These are phyloP conservation scores for Xenops minutus DNA, from an alignment of 2,797 vertebrate species.

Conservation along the genomic window DNA sequence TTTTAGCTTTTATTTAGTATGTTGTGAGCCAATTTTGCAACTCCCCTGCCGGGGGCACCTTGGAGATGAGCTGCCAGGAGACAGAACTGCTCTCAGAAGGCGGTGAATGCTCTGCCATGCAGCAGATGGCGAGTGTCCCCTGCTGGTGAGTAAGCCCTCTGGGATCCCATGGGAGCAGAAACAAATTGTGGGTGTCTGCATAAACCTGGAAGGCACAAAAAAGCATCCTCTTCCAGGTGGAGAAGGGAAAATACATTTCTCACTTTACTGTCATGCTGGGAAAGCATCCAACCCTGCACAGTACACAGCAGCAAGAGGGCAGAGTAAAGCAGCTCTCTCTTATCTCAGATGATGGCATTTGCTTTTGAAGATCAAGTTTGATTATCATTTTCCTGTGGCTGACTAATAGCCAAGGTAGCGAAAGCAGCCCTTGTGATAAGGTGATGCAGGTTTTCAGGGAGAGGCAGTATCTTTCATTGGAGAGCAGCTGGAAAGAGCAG, in stretches of 20 bases:
- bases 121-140: not conserved
- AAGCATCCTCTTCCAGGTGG: not conserved
- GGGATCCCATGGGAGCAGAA: not conserved
- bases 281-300: not conserved
- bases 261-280: not conserved
- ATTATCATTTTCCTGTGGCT: not conserved
- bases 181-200: not conserved
- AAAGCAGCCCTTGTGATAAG: not conserved
- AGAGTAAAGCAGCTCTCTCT: not conserved
- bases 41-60: not conserved
- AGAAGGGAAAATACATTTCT: not conserved
- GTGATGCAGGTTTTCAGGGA: not conserved
- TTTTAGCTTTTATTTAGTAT: not conserved
- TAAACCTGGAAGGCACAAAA: not conserved
- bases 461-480: not conserved
- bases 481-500: rapidly evolving
- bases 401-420: not conserved
- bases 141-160: not conserved
- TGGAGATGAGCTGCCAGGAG: not conserved
- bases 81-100: not conserved
- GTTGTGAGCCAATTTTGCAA: not conserved
- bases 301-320: not conserved
- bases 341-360: not conserved
- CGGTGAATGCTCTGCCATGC: rapidly evolving
- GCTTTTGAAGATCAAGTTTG: not conserved